Evolutionary conservation across 2,888 invertebrate genomes (phyloP).

Genomic region (Barypeithes pellucidus): DNA sequence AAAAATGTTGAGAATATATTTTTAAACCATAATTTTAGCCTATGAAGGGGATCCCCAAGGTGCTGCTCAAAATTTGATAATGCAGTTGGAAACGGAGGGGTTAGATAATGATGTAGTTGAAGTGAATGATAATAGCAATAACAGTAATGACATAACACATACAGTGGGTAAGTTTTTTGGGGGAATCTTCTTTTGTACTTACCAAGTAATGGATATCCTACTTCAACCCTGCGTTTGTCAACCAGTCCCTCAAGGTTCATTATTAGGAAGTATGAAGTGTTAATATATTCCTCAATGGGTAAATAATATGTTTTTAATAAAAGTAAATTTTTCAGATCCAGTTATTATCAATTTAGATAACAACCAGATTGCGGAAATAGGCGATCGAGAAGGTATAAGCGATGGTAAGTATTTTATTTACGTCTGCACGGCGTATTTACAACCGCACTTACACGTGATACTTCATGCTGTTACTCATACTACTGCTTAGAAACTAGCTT

Average conservation of each 20-base stretch:
- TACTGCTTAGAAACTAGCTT: too few relatives aligned
- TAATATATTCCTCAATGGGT: too few relatives aligned
- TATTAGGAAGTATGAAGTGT: too few relatives aligned
- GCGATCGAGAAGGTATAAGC: neutral
- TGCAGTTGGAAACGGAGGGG: constrained; percentile 37
- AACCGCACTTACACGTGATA: too few relatives aligned
- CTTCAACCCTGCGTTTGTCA: too few relatives aligned
- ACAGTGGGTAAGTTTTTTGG: constrained; percentile 24
- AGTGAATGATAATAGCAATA: constrained; percentile 13
- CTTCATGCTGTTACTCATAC: too few relatives aligned
- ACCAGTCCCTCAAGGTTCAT: too few relatives aligned
- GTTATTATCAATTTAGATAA: constrained; percentile 30
- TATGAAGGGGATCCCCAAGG: constrained; percentile 41
- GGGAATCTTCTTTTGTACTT: too few relatives aligned
- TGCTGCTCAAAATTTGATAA: constrained; percentile 35
- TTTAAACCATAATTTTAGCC: constrained; percentile 34
- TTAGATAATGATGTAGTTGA: constrained; percentile 18
- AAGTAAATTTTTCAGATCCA: constrained; percentile 19
- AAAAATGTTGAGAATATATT: neutral
- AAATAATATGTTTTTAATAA: too few relatives aligned
- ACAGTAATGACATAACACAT: constrained; percentile 11
- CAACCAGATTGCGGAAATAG: constrained; percentile 1
- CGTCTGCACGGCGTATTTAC: too few relatives aligned
- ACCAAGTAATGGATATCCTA: too few relatives aligned
- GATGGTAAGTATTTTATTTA: constrained; percentile 16